phyloP scores from a whole-genome alignment of 2,797 vertebrate genomes.

The Tympanoctomys barrerae region DNA sequence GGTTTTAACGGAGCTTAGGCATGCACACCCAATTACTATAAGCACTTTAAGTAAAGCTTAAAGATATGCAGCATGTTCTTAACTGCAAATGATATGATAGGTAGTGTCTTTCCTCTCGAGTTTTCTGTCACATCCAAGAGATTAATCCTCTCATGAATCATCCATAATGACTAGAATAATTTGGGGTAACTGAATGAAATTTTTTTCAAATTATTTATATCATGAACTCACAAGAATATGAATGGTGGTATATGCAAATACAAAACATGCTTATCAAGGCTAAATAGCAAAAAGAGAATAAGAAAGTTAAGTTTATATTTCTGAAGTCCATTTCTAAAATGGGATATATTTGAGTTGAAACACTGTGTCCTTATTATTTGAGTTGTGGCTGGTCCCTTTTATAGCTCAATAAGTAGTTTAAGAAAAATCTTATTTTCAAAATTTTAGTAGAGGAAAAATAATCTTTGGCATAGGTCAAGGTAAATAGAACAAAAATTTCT shows the following conservation, averaged over 20 bases:
- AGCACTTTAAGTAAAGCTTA: constrained; percentile 86
- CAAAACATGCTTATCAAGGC: constrained; percentile 85
- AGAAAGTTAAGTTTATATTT: constrained; percentile 86
- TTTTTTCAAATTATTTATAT: constrained; percentile 90
- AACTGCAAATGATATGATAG: constrained; percentile 88
- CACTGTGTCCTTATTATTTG: constrained; percentile 80
- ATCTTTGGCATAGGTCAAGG: constrained; percentile 82
- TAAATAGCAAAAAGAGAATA: constrained; percentile 77
- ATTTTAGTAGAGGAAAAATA: constrained; percentile 87
- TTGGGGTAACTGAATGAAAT: constrained; percentile 88
- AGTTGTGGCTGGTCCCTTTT: constrained; percentile 84
- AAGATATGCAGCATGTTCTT: constrained; percentile 87
- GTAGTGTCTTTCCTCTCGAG: constrained; percentile 87
- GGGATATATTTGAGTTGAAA: constrained; percentile 85
- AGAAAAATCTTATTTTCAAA: constrained; percentile 87
- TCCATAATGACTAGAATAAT: constrained; percentile 90
- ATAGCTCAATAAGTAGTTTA: constrained; percentile 84
- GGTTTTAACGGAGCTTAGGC: constrained; percentile 84
- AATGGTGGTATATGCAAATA: constrained; percentile 88
- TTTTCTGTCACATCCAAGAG: constrained; percentile 89
- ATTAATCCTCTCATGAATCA: constrained; percentile 90
- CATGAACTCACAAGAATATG: constrained; percentile 86
- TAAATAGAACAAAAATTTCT: constrained; percentile 86
- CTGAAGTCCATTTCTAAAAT: constrained; percentile 62
- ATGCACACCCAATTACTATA: constrained; percentile 86